These are phyloP conservation scores for Luperina nickerlii DNA, from an alignment of 2,888 invertebrate genomes.

Conservation along the genomic window DNA sequence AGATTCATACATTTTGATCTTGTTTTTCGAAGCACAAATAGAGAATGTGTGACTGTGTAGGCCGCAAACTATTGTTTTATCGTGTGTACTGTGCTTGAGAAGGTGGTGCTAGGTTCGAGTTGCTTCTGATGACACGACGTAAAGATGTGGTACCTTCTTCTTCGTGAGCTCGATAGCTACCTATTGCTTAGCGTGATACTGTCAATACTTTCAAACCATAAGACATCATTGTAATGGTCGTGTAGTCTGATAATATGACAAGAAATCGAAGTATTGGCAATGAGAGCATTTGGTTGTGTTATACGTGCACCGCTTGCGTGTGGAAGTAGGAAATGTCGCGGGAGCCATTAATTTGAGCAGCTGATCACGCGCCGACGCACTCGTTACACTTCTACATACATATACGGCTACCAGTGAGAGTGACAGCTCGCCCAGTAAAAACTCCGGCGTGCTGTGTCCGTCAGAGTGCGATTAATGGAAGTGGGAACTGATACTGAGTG, in stretches of 20 bases:
- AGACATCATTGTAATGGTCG: not conserved
- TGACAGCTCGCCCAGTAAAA: conserved; percentile 37
- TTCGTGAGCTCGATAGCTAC: not conserved
- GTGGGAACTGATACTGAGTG: conserved; percentile 6
- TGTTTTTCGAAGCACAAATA: not conserved
- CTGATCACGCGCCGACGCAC: conserved; percentile 26
- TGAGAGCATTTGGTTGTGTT: conserved; percentile 9
- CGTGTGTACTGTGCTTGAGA: not conserved
- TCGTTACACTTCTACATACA: not conserved
- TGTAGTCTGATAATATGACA: not conserved
- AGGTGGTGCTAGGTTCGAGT: not conserved
- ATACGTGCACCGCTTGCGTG: conserved; percentile 22
- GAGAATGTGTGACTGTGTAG: not conserved
- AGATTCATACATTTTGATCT: not conserved
- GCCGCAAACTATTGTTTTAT: not conserved
- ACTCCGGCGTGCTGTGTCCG: not conserved
- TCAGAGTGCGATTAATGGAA: conserved; percentile 25
- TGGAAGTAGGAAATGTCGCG: conserved; percentile 62
- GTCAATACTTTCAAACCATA: not conserved
- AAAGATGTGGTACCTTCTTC: not conserved
- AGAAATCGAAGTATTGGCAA: conserved; percentile 3
- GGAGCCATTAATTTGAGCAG: conserved; percentile 39
- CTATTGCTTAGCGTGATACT: not conserved
- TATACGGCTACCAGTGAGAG: conserved; percentile 19
- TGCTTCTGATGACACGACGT: not conserved